Conservation (phyloP, 1,140 invertebrate genomes). For the Aradophagus sp. region DNA sequence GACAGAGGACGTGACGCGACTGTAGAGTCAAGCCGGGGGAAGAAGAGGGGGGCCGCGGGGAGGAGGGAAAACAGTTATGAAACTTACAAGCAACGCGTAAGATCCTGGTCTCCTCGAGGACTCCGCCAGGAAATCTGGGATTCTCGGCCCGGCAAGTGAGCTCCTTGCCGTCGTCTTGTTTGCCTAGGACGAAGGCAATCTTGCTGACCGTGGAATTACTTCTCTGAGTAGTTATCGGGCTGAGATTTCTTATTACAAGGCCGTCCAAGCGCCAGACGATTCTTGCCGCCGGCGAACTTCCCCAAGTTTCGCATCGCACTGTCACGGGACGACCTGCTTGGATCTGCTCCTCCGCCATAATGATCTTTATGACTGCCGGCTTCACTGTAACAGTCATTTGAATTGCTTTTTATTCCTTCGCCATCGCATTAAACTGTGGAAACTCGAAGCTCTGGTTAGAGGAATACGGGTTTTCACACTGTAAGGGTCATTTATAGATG, state of each 20-base stretch:
- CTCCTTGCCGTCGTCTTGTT: constrained; percentile 87
- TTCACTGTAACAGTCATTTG: constrained; percentile 77
- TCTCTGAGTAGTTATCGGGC: constrained; percentile 73
- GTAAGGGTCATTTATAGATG: no score
- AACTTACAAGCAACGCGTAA: constrained; percentile 90
- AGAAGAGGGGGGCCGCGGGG: constrained; percentile 11
- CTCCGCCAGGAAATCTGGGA: constrained; percentile 87
- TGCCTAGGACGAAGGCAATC: constrained; percentile 81
- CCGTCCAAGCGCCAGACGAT: constrained; percentile 83
- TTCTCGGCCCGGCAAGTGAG: constrained; percentile 92
- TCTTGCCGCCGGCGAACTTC: constrained; percentile 83
- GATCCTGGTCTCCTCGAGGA: constrained; percentile 84
- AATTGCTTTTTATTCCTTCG: constrained; percentile 1
- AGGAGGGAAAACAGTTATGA: constrained; percentile 48
- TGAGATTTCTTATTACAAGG: constrained; percentile 77
- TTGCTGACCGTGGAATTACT: constrained; percentile 85
- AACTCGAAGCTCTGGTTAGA: no score
- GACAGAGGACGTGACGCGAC: neutral
- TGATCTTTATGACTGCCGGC: constrained; percentile 81
- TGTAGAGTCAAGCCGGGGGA: constrained; percentile 14
- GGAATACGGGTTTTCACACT: no score
- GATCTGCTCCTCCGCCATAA: constrained; percentile 77
- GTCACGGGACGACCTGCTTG: constrained; percentile 78
- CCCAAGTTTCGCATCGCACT: constrained; percentile 81
- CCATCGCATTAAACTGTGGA: no score